phyloP scores from a whole-genome alignment of 2,888 invertebrate species.

The Epinotia nisella region DNA sequence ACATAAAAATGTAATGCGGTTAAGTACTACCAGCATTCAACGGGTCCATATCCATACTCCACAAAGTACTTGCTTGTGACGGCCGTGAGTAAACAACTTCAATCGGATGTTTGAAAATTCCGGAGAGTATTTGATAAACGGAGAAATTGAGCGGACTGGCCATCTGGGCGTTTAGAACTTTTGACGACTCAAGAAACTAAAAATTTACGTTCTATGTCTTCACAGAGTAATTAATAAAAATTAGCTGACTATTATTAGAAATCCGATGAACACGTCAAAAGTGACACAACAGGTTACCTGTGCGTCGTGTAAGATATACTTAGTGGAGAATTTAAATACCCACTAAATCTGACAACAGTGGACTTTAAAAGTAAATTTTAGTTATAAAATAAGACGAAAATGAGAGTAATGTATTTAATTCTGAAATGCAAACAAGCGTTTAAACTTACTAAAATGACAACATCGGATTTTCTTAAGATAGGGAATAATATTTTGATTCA shows the following conservation, averaged over 20 bases:
- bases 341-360: too few species aligned
- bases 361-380: too few species aligned
- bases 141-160: constrained; percentile 13
- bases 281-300: too few species aligned
- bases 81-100: constrained; percentile 16
- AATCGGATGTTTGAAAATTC: constrained; percentile 25
- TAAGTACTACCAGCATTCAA: constrained; percentile 20
- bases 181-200: neutral
- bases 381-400: too few species aligned
- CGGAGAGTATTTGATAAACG: constrained; percentile 5
- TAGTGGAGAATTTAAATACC: too few species aligned
- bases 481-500: too few species aligned
- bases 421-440: too few species aligned
- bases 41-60: neutral
- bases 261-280: too few species aligned
- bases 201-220: neutral
- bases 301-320: too few species aligned
- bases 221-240: neutral
- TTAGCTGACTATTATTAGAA: neutral
- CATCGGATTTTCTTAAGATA: too few species aligned
- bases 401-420: too few species aligned
- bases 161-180: constrained; percentile 2
- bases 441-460: too few species aligned
- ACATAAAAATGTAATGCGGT: constrained; percentile 51
- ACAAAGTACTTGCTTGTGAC: constrained; percentile 9